phyloP scores from a whole-genome alignment of 2,797 vertebrate genomes.

The Spinibarbus caldwelli region DNA sequence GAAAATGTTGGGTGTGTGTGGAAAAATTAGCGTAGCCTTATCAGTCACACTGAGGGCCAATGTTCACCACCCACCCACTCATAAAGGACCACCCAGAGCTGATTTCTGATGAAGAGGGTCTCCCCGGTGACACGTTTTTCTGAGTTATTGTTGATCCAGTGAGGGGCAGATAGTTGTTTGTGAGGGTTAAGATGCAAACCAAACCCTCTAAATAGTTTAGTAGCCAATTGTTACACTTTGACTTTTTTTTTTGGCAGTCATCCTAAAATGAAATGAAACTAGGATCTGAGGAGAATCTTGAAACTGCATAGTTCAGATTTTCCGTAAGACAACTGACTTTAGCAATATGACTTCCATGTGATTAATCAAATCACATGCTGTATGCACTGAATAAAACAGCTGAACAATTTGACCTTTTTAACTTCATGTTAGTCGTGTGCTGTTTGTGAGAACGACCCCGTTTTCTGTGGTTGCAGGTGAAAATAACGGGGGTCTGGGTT shows the following conservation, averaged over 20 bases:
- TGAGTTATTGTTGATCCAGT: neutral
- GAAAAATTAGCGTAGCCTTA: neutral
- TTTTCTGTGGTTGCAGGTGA: slow-evolving; percentile 68
- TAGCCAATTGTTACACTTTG: neutral
- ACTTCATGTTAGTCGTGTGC: neutral
- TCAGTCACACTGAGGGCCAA: neutral
- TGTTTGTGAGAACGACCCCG: neutral
- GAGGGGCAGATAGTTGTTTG: neutral
- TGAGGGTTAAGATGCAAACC: neutral
- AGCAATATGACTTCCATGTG: neutral
- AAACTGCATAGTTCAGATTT: neutral
- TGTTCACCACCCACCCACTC: neutral
- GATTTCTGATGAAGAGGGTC: neutral
- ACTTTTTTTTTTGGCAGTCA: neutral
- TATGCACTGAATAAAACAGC: neutral
- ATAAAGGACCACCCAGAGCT: neutral
- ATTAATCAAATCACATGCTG: neutral
- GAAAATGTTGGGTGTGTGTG: neutral
- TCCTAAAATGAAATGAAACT: neutral
- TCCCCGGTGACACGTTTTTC: neutral
- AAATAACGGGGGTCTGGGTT: slow-evolving; percentile 70
- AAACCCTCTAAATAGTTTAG: neutral
- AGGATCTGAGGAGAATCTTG: neutral
- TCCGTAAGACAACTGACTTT: no score
- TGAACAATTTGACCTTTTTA: neutral